Evolutionary conservation across 2,797 vertebrate genomes (phyloP).

Genomic region (Aulostomus chinensis): DNA sequence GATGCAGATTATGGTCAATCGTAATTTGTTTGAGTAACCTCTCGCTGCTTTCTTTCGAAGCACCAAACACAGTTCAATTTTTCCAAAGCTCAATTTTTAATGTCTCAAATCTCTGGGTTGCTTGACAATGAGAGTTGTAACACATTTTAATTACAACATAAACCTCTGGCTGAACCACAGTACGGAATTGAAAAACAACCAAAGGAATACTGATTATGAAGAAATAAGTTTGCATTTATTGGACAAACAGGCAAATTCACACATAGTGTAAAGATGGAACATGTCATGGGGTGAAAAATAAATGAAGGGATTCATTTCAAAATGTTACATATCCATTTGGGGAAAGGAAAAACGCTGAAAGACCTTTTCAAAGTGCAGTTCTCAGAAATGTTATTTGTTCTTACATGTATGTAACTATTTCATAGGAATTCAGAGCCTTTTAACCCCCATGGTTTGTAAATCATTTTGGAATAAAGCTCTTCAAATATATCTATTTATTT

Average conservation of each 20-base stretch:
- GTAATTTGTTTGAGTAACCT: too few relatives aligned
- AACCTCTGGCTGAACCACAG: too few relatives aligned
- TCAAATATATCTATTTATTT: conserved; percentile 55
- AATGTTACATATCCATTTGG: conserved; percentile 32
- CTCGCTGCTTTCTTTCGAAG: too few relatives aligned
- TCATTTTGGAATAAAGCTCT: conserved; percentile 56
- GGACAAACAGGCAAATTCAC: conserved; percentile 67
- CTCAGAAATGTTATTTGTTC: conserved; percentile 8
- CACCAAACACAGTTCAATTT: too few relatives aligned
- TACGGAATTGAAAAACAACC: background rate
- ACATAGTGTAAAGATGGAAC: conserved; percentile 70
- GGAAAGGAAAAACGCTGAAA: conserved; percentile 2
- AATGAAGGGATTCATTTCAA: conserved; percentile 59
- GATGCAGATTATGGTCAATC: too few relatives aligned
- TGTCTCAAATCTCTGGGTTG: too few relatives aligned
- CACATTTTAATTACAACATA: too few relatives aligned
- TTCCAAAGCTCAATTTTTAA: too few relatives aligned
- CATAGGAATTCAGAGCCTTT: conserved; percentile 4
- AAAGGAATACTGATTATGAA: conserved; percentile 40
- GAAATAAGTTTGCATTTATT: conserved; percentile 78
- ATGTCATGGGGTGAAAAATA: conserved; percentile 63
- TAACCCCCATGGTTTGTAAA: conserved; percentile 10
- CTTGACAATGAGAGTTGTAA: too few relatives aligned
- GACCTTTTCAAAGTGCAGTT: conserved; percentile 23
- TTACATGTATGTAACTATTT: conserved; percentile 3